Evolutionary conservation across 2,888 invertebrate species (phyloP), one percentile per base, ranked within the genome.

Genomic region (Caenorhabditis doughertyi): DNA sequence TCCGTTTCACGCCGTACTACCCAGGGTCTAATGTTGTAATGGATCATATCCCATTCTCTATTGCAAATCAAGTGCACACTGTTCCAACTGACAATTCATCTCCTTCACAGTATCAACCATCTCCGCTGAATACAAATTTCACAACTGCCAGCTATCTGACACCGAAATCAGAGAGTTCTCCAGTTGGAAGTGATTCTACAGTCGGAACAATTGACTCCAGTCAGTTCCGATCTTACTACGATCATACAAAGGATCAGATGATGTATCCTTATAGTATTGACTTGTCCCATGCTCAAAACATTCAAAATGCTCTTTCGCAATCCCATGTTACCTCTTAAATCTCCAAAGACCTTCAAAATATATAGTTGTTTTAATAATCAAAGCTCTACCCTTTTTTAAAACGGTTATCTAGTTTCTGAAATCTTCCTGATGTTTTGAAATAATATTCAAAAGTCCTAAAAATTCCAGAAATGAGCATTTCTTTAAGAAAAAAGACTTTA

Each of bases 91-190:
- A 81, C 67, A 81, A 72, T 49, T 67, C 82, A 2, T 79, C 83
- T 2, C 83, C 83, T 18, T 70, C 83, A 21, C 86, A 86, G 55
- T 86, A 85, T 53, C 72, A 77, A n/a, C 86, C 84, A 49, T 82
- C 82, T 8, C 86, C 86, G 1, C 39, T 86, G 25, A 71, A 55
- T 21, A 81, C 81, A 21, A 79, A 79, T 49, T 84, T 82, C 68
- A 73, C 81, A 8, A 55, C 79, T 5, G 62, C 72, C 51, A 86
- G 73, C 74, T 86, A 86, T 51, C 60, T 86, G 83, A 86, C 86
- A 7, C 84, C 86, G 23, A 84, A 86, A 51, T 86, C 86, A 0
- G 86, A 86, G 56, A 83, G 77, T 39, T 83, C 83, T 8, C 83
- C 83, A 16, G 83, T 77, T 16, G 83, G 83, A 11, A 83, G 83